Percentiles rank a stretch among this genome's conserved stretches.
Conservation (phyloP, 1,140 invertebrate species). For the Dreissena polymorpha region DNA sequence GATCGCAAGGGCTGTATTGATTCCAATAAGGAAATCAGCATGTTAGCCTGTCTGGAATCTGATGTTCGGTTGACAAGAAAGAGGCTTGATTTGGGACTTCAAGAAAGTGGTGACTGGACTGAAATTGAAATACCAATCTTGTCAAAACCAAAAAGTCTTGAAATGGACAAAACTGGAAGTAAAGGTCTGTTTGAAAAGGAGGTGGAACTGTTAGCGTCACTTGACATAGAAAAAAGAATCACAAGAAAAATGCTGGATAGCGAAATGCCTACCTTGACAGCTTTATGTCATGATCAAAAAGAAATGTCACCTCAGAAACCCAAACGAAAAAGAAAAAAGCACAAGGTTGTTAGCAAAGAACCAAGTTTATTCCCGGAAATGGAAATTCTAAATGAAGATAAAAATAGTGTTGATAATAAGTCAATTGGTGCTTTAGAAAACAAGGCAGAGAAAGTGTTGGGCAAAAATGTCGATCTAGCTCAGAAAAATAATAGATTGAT, state of each 20-base stretch:
- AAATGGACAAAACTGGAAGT: background rate
- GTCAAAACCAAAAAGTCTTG: background rate
- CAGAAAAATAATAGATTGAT: too few species aligned
- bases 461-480: too few species aligned
- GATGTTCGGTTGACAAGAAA: constrained; percentile 39
- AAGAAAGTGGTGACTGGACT: background rate
- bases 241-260: background rate
- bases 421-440: too few species aligned
- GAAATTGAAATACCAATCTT: background rate
- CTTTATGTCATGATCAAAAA: too few species aligned
- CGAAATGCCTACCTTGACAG: background rate
- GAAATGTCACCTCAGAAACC: too few species aligned
- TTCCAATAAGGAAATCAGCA: constrained; percentile 21
- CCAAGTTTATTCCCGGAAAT: too few species aligned
- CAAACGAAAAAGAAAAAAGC: too few species aligned
- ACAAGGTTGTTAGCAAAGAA: too few species aligned
- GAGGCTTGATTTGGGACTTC: constrained; percentile 16
- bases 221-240: background rate
- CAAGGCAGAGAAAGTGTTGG: too few species aligned
- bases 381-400: too few species aligned
- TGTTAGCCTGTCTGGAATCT: constrained; percentile 22
- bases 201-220: background rate
- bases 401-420: too few species aligned
- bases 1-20: constrained; percentile 8
- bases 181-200: background rate